These are phyloP conservation scores for Gari tellinella DNA, from an alignment of 2,888 invertebrate species.

Conservation along the genomic window DNA sequence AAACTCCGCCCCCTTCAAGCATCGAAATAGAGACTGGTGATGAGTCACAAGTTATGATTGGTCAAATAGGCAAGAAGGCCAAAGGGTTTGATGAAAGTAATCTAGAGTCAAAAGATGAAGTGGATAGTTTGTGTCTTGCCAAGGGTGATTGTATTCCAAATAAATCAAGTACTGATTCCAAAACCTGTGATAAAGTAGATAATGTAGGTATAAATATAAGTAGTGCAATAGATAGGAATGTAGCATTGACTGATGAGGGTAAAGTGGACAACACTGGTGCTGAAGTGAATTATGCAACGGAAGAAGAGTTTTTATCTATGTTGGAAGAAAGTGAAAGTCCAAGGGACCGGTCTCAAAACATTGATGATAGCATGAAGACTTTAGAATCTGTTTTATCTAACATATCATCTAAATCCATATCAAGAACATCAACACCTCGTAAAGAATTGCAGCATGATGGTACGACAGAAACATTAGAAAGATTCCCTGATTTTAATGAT, in stretches of 20 bases:
- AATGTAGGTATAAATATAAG: neutral
- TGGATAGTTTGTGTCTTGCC: neutral
- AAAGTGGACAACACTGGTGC: constrained; percentile 1
- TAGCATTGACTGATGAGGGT: constrained; percentile 27
- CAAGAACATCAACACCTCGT: constrained; percentile 55
- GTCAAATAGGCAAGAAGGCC: neutral
- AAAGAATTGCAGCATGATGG: constrained; percentile 46
- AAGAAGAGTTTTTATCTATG: constrained; percentile 74
- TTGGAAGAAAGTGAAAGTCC: constrained; percentile 73
- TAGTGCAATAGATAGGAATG: constrained; percentile 47
- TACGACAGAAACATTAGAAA: constrained; percentile 7
- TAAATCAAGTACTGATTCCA: constrained; percentile 9
- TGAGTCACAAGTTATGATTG: neutral
- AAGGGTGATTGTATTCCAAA: constrained; percentile 5
- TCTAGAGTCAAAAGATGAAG: neutral
- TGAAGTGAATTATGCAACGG: constrained; percentile 17
- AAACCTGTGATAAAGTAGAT: constrained; percentile 30
- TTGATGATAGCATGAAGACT: constrained; percentile 66
- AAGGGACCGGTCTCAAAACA: constrained; percentile 60
- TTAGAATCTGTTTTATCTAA: constrained; percentile 64
- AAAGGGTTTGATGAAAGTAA: neutral
- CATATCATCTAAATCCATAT: constrained; percentile 41
- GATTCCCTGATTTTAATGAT: constrained; percentile 42
- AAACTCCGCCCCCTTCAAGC: constrained; percentile 83
- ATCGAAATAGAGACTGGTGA: constrained; percentile 28